Evolutionary conservation across 2,797 vertebrate genomes (phyloP).

Genomic region (Phaenicophaeus curvirostris): DNA sequence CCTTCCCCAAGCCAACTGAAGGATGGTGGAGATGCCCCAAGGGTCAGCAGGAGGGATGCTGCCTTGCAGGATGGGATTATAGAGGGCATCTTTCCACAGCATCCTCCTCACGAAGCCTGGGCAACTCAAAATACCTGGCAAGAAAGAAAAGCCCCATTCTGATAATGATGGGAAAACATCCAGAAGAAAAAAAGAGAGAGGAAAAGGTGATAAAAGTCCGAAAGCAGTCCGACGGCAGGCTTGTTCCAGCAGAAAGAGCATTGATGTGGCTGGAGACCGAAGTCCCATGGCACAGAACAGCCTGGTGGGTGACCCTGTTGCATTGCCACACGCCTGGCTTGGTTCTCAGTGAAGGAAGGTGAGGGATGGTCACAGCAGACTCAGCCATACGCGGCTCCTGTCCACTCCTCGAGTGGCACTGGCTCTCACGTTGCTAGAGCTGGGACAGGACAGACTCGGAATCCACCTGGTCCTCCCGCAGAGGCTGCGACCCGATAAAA

Average conservation of each 20-base stretch:
- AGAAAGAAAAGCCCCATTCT: neutral
- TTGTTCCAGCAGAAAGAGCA: neutral
- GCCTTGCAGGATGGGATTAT: neutral
- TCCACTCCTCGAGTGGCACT: neutral
- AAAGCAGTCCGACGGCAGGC: neutral
- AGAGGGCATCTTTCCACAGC: neutral
- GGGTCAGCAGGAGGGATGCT: neutral
- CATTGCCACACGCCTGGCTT: fast-evolving
- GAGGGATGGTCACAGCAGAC: neutral
- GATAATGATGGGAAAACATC: neutral
- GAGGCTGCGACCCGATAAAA: neutral
- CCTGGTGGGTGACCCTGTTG: neutral
- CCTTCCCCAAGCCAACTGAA: neutral
- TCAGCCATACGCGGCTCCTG: fast-evolving
- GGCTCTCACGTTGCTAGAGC: fast-evolving
- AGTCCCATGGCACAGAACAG: fast-evolving
- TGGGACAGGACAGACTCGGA: neutral
- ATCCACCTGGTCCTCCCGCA: neutral
- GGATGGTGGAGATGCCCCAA: neutral
- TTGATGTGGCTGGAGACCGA: neutral
- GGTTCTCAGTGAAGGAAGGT: neutral
- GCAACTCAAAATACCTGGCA: fast-evolving
- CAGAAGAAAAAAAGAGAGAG: neutral
- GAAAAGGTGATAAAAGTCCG: neutral
- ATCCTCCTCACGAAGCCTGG: neutral